These are phyloP conservation scores for Monarcha castaneiventris DNA, from an alignment of 2,113 vertebrate genomes.

Conservation along the genomic window DNA sequence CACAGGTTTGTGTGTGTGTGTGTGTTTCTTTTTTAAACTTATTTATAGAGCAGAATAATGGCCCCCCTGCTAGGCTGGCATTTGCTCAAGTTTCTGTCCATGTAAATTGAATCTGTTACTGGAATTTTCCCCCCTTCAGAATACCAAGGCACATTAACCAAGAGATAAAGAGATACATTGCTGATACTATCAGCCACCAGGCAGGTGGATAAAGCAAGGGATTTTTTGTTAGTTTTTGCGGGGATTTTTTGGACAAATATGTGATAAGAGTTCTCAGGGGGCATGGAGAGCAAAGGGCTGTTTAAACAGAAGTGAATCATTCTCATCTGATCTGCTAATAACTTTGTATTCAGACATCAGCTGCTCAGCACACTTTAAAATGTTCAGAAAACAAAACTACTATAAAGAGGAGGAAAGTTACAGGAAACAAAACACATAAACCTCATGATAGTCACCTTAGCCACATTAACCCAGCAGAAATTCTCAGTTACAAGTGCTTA, in stretches of 20 bases:
- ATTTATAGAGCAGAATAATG: constrained; percentile 84
- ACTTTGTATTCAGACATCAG: constrained; percentile 68
- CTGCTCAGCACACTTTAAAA: constrained; percentile 35
- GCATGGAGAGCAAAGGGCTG: constrained; percentile 57
- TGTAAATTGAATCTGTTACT: constrained; percentile 80
- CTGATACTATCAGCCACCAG: constrained; percentile 67
- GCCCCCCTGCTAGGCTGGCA: constrained; percentile 81
- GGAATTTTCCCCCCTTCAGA: constrained; percentile 79
- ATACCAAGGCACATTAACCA: constrained; percentile 77
- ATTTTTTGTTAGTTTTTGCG: constrained; percentile 53
- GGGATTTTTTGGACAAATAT: constrained; percentile 70
- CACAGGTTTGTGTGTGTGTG: constrained; percentile 72
- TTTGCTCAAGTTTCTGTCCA: constrained; percentile 81
- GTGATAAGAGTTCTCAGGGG: constrained; percentile 77
- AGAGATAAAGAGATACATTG: constrained; percentile 77
- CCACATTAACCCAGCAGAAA: not conserved
- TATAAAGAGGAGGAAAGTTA: not conserved
- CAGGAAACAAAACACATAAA: not conserved
- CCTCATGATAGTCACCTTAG: not conserved
- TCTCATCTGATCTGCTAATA: constrained; percentile 70
- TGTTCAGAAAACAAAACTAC: constrained; percentile 32
- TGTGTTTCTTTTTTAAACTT: constrained; percentile 79
- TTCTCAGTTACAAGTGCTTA: not conserved
- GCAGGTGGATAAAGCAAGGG: constrained; percentile 68
- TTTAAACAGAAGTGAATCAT: constrained; percentile 73